These are phyloP conservation scores for Camelus dromedarius DNA, from an alignment of 2,113 vertebrate species.

Conservation along the genomic window DNA sequence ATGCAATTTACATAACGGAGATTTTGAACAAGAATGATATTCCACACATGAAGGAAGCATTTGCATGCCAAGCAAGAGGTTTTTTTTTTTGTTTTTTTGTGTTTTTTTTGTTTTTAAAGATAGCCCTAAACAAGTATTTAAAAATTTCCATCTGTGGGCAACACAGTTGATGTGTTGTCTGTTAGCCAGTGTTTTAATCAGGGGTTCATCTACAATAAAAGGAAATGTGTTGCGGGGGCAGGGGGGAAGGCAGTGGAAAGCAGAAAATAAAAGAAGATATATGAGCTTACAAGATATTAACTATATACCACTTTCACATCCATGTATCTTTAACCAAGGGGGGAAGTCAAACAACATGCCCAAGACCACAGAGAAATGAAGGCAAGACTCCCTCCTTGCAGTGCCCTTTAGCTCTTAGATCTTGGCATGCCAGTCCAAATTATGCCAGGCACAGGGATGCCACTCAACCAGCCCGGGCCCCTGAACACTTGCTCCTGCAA, in stretches of 20 bases:
- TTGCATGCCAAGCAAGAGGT: neutral
- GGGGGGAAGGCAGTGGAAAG: neutral
- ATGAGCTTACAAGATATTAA: neutral
- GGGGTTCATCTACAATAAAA: neutral
- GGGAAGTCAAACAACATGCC: neutral
- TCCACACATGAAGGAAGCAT: neutral
- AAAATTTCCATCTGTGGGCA: neutral
- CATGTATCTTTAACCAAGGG: neutral
- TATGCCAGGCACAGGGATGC: neutral
- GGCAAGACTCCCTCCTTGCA: neutral
- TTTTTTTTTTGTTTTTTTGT: no score
- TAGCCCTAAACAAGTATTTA: neutral
- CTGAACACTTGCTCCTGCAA: neutral
- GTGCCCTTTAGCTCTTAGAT: neutral
- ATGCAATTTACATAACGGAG: neutral
- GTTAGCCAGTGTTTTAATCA: neutral
- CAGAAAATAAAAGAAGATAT: neutral
- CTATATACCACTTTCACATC: neutral
- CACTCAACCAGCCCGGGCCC: neutral
- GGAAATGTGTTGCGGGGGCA: neutral
- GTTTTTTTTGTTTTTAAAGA: neutral
- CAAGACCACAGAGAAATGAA: neutral
- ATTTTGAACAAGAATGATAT: neutral
- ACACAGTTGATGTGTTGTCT: neutral
- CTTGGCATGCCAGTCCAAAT: neutral